These are phyloP conservation scores for Leucophora obtusa DNA, from an alignment of 2,888 invertebrate species.

Conservation along the genomic window DNA sequence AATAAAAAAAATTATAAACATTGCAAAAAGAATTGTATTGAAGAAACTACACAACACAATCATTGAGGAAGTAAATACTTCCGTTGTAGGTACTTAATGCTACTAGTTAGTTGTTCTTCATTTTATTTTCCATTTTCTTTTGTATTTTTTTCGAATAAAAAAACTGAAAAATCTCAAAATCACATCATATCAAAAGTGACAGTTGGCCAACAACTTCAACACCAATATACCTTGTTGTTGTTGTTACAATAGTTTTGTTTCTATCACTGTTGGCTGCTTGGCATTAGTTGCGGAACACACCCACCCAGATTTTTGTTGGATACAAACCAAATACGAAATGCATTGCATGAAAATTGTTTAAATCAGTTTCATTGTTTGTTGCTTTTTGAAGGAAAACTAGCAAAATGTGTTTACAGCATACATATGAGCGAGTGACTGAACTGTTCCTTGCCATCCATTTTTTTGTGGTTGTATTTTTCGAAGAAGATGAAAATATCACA, in stretches of 20 bases:
- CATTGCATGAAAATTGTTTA: constrained; percentile 27
- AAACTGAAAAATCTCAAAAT: constrained; percentile 41
- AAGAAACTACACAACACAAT: constrained; percentile 36
- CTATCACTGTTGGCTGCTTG: constrained; percentile 7
- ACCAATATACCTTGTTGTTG: constrained; percentile 4
- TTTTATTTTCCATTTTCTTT: constrained; percentile 8
- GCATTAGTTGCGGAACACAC: not conserved
- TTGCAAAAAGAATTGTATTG: constrained; percentile 43
- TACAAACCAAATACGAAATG: constrained; percentile 15
- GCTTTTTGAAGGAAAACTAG: no score
- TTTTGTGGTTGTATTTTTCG: no score
- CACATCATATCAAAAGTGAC: constrained; percentile 62
- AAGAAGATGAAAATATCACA: no score
- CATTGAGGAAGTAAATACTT: constrained; percentile 56
- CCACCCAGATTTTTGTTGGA: not conserved
- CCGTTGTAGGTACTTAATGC: constrained; percentile 59
- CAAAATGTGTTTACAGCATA: no score
- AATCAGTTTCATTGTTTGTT: not conserved
- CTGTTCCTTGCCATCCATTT: no score
- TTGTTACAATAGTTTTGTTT: not conserved
- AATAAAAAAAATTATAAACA: constrained; percentile 25
- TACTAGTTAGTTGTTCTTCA: constrained; percentile 46
- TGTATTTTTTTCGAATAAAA: not conserved
- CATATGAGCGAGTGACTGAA: no score
- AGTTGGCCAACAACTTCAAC: constrained; percentile 55